A percentile compares a stretch with the other conserved stretches of the same genome.
phyloP scores from a whole-genome alignment of 1,140 invertebrate species.

The Microplitis mediator region DNA sequence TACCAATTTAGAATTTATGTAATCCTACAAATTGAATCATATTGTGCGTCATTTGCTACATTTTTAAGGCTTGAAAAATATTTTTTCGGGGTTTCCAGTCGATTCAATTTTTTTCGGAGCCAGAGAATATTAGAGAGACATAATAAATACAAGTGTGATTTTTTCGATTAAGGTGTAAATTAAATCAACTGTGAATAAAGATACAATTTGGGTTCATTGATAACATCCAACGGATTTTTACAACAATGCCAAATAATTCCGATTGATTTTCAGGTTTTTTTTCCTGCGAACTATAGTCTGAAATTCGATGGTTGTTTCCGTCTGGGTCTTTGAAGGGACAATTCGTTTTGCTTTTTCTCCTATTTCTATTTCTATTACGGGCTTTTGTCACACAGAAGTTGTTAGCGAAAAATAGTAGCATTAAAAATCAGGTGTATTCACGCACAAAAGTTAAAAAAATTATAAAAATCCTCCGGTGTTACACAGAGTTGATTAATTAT shows the following conservation, averaged over 20 bases:
- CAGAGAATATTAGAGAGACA: not conserved
- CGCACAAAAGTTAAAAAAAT: too few relatives aligned
- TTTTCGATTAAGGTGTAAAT: not conserved
- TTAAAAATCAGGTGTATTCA: not conserved
- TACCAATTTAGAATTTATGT: not conserved
- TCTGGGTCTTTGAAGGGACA: not conserved
- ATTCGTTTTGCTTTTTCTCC: not conserved
- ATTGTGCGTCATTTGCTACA: not conserved
- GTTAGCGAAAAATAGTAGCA: not conserved
- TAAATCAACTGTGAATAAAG: slow-evolving; percentile 19
- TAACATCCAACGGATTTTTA: slow-evolving; percentile 14
- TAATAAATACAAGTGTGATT: not conserved
- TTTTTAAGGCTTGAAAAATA: not conserved
- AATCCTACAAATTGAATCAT: too few relatives aligned
- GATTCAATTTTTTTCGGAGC: too few relatives aligned
- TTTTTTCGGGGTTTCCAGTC: too few relatives aligned
- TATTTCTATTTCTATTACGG: not conserved
- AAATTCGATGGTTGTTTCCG: not conserved
- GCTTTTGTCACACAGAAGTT: not conserved
- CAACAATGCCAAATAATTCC: slow-evolving; percentile 19
- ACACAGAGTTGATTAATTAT: not conserved
- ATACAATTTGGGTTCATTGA: slow-evolving; percentile 26
- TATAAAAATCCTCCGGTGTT: too few relatives aligned
- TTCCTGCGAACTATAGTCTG: not conserved
- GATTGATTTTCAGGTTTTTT: slow-evolving; percentile 5